Base-by-base conservation (phyloP, 2,113 vertebrate species). In the Felis catus region DNA sequence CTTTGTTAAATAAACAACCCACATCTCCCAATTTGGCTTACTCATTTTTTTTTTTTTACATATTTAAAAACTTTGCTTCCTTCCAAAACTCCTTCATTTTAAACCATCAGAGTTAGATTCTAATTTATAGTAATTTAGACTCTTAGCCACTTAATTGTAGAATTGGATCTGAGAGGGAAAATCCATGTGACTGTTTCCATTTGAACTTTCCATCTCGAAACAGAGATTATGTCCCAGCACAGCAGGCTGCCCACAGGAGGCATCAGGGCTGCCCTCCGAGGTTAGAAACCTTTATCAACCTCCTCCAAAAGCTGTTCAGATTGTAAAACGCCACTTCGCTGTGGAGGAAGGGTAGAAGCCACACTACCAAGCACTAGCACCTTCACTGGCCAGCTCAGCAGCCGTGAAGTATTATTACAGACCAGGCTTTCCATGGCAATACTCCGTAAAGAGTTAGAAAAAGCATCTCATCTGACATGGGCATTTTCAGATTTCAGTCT, bases 401-500 rank as follows among this genome's bases (percentile, higher is more conserved):
- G 87, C 88, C 93, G 63, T 53, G 79, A 80, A 33, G 29, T 79
- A 53, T 76, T 73, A 21, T 29, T 73, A 39, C 8, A 97, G 86
- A 92, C 10, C 85, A 96, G 95, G 74, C n/a, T 79, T 97, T 97
- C 84, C 94, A 91, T 4, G 1, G 48, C 29, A 84, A 80, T 65
- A 61, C 93, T 88, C 93, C 97, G 89, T 68, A 83, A 97, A 96
- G 97, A 80, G 84, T 98, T 92, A 89, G 93, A 98, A 98, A 97
- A 95, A 76, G 86, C 90, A 88, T 71, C 93, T 93, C 89, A 89
- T 89, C 95, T 97, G 80, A 93, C 86, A 97, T 13, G 53, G 55
- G 41, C 87, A 93, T 96, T 96, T 98, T 98, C 91, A 85, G 80
- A 95, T 97, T 98, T 97, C 95, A 96, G 58, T 94, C 95, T 97